Conservation (phyloP, 2,888 invertebrate genomes). For the Temnothorax rugatulus region DNA sequence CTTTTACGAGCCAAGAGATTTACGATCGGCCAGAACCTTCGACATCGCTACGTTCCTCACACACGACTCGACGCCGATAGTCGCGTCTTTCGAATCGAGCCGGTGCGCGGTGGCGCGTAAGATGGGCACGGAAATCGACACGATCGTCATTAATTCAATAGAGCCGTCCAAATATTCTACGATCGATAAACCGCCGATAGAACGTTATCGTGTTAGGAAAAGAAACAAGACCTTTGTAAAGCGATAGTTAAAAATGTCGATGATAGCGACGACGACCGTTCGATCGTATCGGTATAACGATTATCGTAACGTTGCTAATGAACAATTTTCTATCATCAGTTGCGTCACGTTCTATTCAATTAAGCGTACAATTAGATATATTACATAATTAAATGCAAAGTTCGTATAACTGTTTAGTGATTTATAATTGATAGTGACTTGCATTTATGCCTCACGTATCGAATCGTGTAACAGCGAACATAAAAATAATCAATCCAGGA, state of each 20-base stretch:
- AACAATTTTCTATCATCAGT: neutral
- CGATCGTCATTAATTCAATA: conserved; percentile 35
- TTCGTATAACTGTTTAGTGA: neutral
- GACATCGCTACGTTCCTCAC: neutral
- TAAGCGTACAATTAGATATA: neutral
- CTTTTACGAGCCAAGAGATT: conserved; percentile 54
- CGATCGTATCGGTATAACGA: neutral
- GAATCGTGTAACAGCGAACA: neutral
- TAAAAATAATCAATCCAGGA: neutral
- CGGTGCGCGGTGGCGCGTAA: neutral
- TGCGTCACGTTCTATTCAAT: neutral
- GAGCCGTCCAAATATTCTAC: conserved; percentile 10
- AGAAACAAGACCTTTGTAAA: neutral
- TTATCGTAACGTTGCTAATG: no score
- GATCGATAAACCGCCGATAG: neutral
- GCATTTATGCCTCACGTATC: neutral
- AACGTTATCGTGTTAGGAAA: neutral
- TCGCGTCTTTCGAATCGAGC: neutral
- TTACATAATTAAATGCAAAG: neutral
- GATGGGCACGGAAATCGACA: neutral
- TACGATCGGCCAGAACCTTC: conserved; percentile 26
- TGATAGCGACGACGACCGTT: neutral
- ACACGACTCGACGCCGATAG: neutral
- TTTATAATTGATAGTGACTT: neutral
- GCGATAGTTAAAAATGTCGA: neutral